Conservation (phyloP, 2,113 vertebrate species). For the Holacanthus passer region DNA sequence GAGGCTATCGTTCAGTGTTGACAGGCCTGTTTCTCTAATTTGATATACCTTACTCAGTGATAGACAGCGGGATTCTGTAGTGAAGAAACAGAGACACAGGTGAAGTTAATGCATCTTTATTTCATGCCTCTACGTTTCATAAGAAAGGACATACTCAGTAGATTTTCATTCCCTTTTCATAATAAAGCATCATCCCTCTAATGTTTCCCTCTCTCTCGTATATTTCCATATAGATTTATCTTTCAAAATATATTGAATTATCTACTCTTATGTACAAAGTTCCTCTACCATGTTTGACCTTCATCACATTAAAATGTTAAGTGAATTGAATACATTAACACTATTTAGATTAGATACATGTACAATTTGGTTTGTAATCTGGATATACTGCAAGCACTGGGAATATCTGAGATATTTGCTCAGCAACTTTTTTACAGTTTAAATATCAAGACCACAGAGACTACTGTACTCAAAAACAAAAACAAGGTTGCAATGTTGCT, state of each 20-base stretch:
- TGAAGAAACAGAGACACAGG: slow-evolving; percentile 45
- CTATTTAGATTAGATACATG: slow-evolving; percentile 74
- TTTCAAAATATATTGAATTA: slow-evolving; percentile 74
- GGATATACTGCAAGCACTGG: slow-evolving; percentile 67
- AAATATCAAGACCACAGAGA: slow-evolving; percentile 77
- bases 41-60: slow-evolving; percentile 5
- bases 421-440: slow-evolving; percentile 69
- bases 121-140: slow-evolving; percentile 84
- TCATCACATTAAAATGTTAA: slow-evolving; percentile 71
- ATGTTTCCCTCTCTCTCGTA: slow-evolving; percentile 56
- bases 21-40: slow-evolving; percentile 13
- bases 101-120: slow-evolving; percentile 86
- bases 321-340: slow-evolving; percentile 68
- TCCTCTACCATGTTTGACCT: slow-evolving; percentile 75
- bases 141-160: slow-evolving; percentile 78
- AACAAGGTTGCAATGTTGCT: slow-evolving; percentile 70
- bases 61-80: slow-evolving; percentile 8
- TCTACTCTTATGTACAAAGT: slow-evolving; percentile 86
- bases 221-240: slow-evolving; percentile 63
- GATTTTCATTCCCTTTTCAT: slow-evolving; percentile 76
- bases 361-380: slow-evolving; percentile 73
- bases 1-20: neutral
- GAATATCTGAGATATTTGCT: slow-evolving; percentile 64
- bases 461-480: slow-evolving; percentile 74
- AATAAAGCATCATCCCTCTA: slow-evolving; percentile 75